Evolutionary conservation across 1,140 invertebrate species (phyloP), one percentile per base, ranked within the genome.

Genomic region (Halesus radiatus): DNA sequence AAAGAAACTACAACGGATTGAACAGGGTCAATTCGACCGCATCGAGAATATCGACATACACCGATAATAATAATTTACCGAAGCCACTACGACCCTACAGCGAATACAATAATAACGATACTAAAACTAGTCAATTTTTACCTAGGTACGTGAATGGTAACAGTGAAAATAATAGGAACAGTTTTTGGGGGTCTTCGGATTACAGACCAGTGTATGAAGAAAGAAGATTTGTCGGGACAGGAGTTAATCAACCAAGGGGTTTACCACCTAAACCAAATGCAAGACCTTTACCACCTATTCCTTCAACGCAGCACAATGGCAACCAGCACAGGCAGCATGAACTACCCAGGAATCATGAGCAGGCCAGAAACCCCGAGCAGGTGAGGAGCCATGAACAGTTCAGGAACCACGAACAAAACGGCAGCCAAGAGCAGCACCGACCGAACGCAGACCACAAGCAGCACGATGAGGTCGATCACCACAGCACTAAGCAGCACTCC

Each of bases 51-150:
- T 83, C 82, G 1, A 79, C 56, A 3, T 83, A 78, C 56, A 62
- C 60, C 32, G 76, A 80, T 20, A 73, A 66, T 29, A 78, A 78
- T 66, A 73, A 23, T 54, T 73, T 76, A 29, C 52, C 76, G 22
- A 83, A 81, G 68, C 78, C 80, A 20, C 52, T 84, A 18, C 84
- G 89, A 54, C 89, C 89, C 4, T 89, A 88, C 80, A 90, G 89
- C 84, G 89, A 90, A 84, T 83, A 83, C 64, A 83, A 83, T 56
- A 83, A 83, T 76, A 83, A 83, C 72, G 80, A 81, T 26, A 76
- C 66, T 52, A 83, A 80, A 76, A 54, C 72, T 79, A 79, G 82
- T 77, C 82, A 83, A 54, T 83, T 76, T 53, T 66, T 81, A 54
- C 73, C 80, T 62, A 79, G 82, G 54, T 83, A 83, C 37, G 68